Conservation (phyloP, 2,888 invertebrate genomes). For the Chymomyza procnemis region DNA sequence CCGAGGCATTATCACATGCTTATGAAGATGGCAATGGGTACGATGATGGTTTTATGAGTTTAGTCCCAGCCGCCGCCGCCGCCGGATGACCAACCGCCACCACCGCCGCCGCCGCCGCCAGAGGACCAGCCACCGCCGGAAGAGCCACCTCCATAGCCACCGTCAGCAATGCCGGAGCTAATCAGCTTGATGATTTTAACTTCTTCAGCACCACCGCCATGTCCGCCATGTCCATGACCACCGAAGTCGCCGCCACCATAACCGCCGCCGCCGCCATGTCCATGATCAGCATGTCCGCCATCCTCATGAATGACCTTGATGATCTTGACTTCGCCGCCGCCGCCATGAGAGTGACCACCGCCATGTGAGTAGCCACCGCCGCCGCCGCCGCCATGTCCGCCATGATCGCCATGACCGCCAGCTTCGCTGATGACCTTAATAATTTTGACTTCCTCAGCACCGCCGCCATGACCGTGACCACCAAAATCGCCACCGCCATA, state of each 20-base stretch:
- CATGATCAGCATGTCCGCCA: conserved; percentile 29
- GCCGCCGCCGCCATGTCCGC: conserved; percentile 6
- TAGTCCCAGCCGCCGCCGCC: conserved; percentile 40
- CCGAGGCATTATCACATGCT: neutral
- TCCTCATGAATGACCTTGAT: conserved; percentile 48
- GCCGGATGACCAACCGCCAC: conserved; percentile 29
- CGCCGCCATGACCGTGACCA: conserved; percentile 28
- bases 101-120: neutral
- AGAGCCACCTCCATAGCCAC: conserved; percentile 19
- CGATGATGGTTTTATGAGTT: conserved; percentile 2
- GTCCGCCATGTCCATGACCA: conserved; percentile 15
- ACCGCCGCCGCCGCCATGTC: conserved; percentile 14
- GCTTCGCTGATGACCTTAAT: conserved; percentile 36
- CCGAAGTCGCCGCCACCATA: conserved; percentile 19
- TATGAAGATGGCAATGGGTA: neutral
- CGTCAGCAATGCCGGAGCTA: conserved; percentile 7
- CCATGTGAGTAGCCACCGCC: conserved; percentile 18
- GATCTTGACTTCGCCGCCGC: conserved; percentile 46
- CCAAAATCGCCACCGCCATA: conserved; percentile 22
- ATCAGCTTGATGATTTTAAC: conserved; percentile 36
- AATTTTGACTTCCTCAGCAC: conserved; percentile 42
- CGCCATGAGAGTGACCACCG: conserved; percentile 15
- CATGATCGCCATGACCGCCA: conserved; percentile 14
- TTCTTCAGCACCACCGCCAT: conserved; percentile 10
- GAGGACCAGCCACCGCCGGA: neutral